phyloP scores from a whole-genome alignment of 2,888 invertebrate species.

The Rugalucina vietnamica region DNA sequence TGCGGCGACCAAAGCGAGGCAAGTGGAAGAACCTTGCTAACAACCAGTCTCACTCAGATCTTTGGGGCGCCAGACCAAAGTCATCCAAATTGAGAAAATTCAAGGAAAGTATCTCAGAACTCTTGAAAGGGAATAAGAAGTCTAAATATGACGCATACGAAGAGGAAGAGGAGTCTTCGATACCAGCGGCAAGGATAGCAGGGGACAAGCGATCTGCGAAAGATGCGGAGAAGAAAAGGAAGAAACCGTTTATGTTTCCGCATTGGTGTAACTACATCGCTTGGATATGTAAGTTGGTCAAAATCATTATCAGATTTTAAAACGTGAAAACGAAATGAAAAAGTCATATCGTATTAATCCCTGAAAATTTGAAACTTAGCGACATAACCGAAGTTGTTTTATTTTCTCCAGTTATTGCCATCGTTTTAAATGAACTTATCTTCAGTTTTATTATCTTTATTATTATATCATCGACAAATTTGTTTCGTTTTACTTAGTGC shows the following conservation, averaged over 20 bases:
- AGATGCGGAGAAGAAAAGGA: conserved; percentile 77
- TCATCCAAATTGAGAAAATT: conserved; percentile 73
- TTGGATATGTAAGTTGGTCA: conserved; percentile 83
- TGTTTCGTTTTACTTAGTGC: too few relatives aligned
- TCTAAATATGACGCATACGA: conserved; percentile 68
- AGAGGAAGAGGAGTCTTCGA: conserved; percentile 63
- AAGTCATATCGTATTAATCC: too few relatives aligned
- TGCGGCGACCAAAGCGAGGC: conserved; percentile 73
- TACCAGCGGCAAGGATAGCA: conserved; percentile 64
- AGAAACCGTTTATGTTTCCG: conserved; percentile 80
- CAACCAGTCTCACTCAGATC: conserved; percentile 57
- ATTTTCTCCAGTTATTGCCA: too few relatives aligned
- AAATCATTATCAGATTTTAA: too few relatives aligned
- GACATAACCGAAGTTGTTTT: too few relatives aligned
- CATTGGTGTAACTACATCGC: conserved; percentile 83
- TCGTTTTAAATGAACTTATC: too few relatives aligned
- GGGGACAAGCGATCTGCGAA: conserved; percentile 63
- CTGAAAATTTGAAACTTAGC: too few relatives aligned
- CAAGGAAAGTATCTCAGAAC: conserved; percentile 75
- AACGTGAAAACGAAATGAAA: too few relatives aligned
- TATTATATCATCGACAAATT: too few relatives aligned
- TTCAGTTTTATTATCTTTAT: too few relatives aligned
- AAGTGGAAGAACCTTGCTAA: conserved; percentile 80
- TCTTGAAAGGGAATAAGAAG: conserved; percentile 74
- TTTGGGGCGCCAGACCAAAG: conserved; percentile 65